Evolutionary conservation across 1,140 invertebrate species (phyloP), one percentile per base, ranked within the genome.

Genomic region (Ceratina calcarata): DNA sequence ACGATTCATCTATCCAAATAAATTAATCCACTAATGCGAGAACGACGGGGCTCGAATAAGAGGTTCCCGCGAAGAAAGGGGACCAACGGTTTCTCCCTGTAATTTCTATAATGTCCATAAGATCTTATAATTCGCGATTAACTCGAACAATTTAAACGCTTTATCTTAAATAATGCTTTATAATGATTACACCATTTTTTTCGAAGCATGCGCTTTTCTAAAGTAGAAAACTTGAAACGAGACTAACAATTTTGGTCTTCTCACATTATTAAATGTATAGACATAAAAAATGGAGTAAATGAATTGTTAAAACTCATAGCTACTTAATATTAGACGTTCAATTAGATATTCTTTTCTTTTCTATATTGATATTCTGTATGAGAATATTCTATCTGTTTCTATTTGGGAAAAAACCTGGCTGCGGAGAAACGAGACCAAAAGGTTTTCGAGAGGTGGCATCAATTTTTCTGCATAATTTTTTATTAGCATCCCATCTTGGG

Each of bases 401-500:
- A 3, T 15, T 18, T 53, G 15, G 49, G 15, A 12, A 32, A 18
- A 20, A 20, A 1, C 67, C 13, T 49, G 13, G 3, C 7, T n/a
- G 4, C 3, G n/a, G 37, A 20, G 16, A n/a, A n/a, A 49, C 2
- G n/a, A 49, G 20, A 18, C 1, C 0, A 24, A 16, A 10, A 15
- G 51, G 4, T 13, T 15, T 3, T 18, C 10, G 7, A 27, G 51
- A n/a, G 18, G 32, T 0, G 22, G 27, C n/a, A n/a, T 10, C n/a
- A 16, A 57, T 71, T 83, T 60, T 55, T 80, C 57, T 62, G 77
- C 77, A 78, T 84, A 77, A 78, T 78, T 86, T 86, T 77, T 61
- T 74, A 85, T 86, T 84, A 83, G 64, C 78, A 60, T 78, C 78
- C 37, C 76, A 58, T 71, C 51, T 60, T 20, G 24, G 15, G 53